Conservation (phyloP, 2,797 vertebrate genomes). For the Anguilla obscura region DNA sequence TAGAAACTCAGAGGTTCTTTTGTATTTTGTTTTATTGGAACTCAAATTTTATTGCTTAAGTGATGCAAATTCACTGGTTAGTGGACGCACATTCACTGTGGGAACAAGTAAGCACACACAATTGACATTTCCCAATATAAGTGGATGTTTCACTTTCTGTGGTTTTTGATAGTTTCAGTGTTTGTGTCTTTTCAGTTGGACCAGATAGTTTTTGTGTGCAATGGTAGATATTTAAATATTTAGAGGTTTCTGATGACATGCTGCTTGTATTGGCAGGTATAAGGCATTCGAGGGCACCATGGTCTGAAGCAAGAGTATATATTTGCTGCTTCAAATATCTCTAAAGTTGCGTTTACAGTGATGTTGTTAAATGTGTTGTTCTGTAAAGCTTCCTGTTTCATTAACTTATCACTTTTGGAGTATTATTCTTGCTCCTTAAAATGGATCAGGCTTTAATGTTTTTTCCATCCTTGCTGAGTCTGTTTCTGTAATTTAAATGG, state of each 20-base stretch:
- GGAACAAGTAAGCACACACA: not conserved
- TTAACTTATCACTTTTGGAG: not conserved
- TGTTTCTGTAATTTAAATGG: slow-evolving; percentile 12
- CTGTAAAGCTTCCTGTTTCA: not conserved
- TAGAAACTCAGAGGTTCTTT: not conserved
- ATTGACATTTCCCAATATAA: not conserved
- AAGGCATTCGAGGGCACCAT: too few relatives aligned
- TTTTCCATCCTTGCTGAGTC: not conserved
- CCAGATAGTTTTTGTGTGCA: too few relatives aligned
- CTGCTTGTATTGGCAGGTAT: too few relatives aligned
- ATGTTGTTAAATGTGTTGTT: not conserved
- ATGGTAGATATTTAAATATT: too few relatives aligned
- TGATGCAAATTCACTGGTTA: not conserved
- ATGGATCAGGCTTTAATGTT: not conserved
- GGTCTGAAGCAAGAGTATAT: too few relatives aligned
- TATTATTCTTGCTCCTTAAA: not conserved
- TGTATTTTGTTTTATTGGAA: slow-evolving; percentile 8
- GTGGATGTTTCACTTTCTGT: too few relatives aligned
- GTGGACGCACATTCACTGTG: not conserved
- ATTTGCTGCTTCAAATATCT: too few relatives aligned
- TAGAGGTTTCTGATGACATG: too few relatives aligned
- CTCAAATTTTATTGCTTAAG: not conserved
- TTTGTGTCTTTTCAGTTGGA: too few relatives aligned
- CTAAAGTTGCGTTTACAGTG: not conserved
- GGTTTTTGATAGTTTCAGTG: too few relatives aligned